Percentiles rank a stretch among this genome's conserved stretches.
phyloP scores from a whole-genome alignment of 2,113 vertebrate species.

The Dasypus novemcinctus region DNA sequence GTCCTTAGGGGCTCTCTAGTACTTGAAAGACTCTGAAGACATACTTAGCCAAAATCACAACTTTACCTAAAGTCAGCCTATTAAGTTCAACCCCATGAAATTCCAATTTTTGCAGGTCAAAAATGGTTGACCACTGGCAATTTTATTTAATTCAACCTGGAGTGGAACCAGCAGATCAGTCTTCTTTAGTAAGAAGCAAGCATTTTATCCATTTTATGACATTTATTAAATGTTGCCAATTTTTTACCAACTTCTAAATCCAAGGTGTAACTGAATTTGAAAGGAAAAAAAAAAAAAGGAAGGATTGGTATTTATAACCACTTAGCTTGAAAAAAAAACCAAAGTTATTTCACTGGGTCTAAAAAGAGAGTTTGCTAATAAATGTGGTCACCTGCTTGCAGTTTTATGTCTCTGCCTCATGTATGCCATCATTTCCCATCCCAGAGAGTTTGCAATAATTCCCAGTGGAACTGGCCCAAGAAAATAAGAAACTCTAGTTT shows the following conservation, averaged over 20 bases:
- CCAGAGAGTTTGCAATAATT: neutral
- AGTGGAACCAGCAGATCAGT: neutral
- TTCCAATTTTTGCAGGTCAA: neutral
- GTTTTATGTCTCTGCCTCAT: neutral
- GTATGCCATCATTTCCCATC: neutral
- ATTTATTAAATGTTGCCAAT: neutral
- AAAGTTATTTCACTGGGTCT: neutral
- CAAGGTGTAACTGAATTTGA: neutral
- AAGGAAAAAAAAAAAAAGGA: neutral
- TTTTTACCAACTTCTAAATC: constrained; percentile 10
- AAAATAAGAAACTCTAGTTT: neutral
- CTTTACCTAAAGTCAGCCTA: neutral
- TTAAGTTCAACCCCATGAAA: neutral
- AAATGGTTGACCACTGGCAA: neutral
- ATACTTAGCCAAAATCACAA: no score
- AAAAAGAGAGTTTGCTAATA: neutral
- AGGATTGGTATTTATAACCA: neutral
- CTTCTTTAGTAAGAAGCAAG: neutral
- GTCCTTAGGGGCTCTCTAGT: no score
- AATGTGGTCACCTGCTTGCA: neutral
- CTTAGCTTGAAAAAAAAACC: neutral
- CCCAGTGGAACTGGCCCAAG: neutral
- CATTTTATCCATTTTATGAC: neutral
- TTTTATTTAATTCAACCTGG: neutral
- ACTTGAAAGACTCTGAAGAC: no score